Evolutionary conservation across 2,797 vertebrate genomes (phyloP).

Genomic region (Lophotriccus pileatus): DNA sequence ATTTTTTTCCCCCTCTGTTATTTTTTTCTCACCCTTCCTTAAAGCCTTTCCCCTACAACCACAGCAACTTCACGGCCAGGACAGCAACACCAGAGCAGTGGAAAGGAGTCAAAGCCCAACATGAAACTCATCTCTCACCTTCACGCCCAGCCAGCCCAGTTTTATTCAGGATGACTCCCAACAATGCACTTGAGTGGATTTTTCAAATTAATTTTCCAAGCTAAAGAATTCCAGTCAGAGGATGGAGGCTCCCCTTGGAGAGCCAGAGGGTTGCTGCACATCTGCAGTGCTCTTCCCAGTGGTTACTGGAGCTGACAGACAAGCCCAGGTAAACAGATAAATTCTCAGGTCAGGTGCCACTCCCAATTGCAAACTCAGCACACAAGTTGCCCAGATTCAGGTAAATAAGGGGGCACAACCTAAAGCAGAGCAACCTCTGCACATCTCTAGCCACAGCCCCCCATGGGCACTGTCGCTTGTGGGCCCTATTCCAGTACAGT

Average conservation of each 20-base stretch:
- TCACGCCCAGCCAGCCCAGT: background rate
- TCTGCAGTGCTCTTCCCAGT: background rate
- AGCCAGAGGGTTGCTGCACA: background rate
- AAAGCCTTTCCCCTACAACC: background rate
- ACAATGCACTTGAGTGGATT: background rate
- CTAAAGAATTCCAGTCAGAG: background rate
- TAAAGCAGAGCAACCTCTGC: background rate
- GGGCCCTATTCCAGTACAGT: background rate
- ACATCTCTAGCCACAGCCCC: background rate
- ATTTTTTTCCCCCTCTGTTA: background rate
- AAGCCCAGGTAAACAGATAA: background rate
- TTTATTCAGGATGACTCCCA: background rate
- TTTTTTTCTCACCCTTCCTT: background rate
- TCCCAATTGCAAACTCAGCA: background rate
- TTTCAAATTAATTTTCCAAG: background rate
- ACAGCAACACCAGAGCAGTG: background rate
- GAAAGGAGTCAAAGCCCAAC: background rate
- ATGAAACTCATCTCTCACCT: background rate
- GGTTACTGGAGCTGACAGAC: background rate
- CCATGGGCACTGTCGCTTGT: rapidly evolving
- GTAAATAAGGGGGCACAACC: background rate
- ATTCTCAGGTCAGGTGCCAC: background rate
- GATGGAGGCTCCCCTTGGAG: rapidly evolving
- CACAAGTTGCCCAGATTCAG: background rate
- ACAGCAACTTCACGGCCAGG: background rate